These are phyloP conservation scores for Dione juno DNA, from an alignment of 2,888 invertebrate genomes.

Conservation along the genomic window DNA sequence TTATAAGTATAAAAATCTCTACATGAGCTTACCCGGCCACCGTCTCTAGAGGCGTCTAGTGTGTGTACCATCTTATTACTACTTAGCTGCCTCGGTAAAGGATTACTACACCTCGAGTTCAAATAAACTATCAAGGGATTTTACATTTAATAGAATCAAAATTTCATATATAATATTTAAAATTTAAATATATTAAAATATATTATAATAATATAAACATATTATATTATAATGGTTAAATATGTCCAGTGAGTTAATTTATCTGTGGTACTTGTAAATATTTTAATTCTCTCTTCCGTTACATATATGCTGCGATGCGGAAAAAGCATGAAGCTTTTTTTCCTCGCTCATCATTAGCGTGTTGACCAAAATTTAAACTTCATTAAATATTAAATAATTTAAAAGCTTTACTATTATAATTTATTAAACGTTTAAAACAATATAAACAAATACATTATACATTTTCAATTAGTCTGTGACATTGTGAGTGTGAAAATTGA, in stretches of 20 bases:
- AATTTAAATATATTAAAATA: too few species aligned
- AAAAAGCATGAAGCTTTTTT: too few species aligned
- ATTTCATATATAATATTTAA: not conserved
- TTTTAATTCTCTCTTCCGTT: too few species aligned
- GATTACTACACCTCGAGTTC: slow-evolving; percentile 43
- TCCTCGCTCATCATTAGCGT: too few species aligned
- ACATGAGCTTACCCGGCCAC: not conserved
- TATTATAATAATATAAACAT: too few species aligned
- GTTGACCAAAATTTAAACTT: too few species aligned
- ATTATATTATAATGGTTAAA: too few species aligned
- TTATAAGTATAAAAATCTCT: slow-evolving; percentile 3
- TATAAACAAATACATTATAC: slow-evolving; percentile 38
- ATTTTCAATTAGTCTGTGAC: slow-evolving; percentile 38
- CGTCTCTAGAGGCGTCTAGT: slow-evolving; percentile 1
- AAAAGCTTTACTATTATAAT: slow-evolving; percentile 14
- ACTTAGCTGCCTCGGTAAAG: slow-evolving; percentile 34
- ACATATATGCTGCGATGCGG: too few species aligned
- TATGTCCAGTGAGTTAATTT: too few species aligned
- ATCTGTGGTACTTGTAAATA: too few species aligned
- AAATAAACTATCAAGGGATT: slow-evolving; percentile 42
- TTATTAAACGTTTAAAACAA: slow-evolving; percentile 33
- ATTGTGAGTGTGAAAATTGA: slow-evolving; percentile 35
- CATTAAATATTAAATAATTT: slow-evolving; percentile 15
- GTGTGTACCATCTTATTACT: slow-evolving; percentile 46
- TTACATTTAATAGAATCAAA: slow-evolving; percentile 4